Evolutionary conservation across 2,113 vertebrate species (phyloP).

Genomic region (Eleginops maclovinus): DNA sequence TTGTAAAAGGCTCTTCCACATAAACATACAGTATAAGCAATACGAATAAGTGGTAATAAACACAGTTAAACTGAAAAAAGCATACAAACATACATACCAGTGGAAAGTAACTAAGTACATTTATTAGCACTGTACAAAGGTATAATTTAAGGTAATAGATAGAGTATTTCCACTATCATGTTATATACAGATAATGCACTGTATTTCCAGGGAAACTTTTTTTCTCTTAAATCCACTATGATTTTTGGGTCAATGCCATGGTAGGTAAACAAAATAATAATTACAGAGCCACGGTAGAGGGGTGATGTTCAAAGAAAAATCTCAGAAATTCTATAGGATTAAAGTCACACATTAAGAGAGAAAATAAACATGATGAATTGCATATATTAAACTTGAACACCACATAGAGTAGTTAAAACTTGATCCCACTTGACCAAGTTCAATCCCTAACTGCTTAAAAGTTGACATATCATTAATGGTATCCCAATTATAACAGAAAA

Average conservation of each 20-base stretch:
- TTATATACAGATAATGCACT: not conserved
- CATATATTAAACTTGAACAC: not conserved
- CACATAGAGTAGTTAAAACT: not conserved
- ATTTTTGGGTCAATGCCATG: too few species aligned
- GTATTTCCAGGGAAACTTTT: not conserved
- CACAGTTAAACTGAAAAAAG: not conserved
- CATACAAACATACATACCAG: too few species aligned
- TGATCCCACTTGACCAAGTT: not conserved
- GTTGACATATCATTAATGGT: not conserved
- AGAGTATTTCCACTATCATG: not conserved
- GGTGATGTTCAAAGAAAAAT: too few species aligned
- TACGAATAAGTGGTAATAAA: not conserved
- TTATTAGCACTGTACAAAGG: not conserved
- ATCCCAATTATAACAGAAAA: not conserved
- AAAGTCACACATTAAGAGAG: too few species aligned
- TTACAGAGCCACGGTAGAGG: too few species aligned
- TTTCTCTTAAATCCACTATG: not conserved
- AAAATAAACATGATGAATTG: too few species aligned
- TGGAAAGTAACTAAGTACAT: not conserved
- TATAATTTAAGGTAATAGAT: not conserved
- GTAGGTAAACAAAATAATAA: too few species aligned
- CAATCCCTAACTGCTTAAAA: too few species aligned
- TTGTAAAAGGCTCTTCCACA: conserved; percentile 2
- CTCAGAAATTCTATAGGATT: too few species aligned
- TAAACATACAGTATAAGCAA: not conserved